A percentile compares a stretch with the other conserved stretches of the same genome.
phyloP scores from a whole-genome alignment of 2,797 vertebrate species.

The Morus bassanus region DNA sequence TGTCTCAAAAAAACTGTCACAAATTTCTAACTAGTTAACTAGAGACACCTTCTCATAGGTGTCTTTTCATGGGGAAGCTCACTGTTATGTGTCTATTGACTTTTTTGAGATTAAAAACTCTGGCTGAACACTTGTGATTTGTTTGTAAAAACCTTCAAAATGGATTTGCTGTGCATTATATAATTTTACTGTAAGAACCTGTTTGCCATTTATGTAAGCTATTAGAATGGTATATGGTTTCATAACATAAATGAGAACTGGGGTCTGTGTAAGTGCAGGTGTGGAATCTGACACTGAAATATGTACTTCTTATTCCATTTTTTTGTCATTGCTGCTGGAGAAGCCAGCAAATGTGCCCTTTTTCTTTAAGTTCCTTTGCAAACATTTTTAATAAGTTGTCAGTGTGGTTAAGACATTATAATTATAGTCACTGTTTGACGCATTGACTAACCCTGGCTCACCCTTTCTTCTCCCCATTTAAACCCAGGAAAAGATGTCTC shows the following conservation, averaged over 20 bases:
- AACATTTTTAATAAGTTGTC: constrained; percentile 46
- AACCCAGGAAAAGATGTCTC: constrained; percentile 13
- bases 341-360: background rate
- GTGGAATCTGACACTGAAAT: background rate
- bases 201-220: background rate
- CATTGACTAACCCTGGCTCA: background rate
- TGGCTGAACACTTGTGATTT: background rate
- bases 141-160: background rate
- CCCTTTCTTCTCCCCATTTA: background rate
- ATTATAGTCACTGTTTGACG: constrained; percentile 26
- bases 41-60: background rate
- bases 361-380: constrained; percentile 23
- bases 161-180: background rate
- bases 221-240: background rate
- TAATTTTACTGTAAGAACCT: background rate
- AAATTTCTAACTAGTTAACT: background rate
- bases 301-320: background rate
- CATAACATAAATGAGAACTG: background rate
- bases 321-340: background rate
- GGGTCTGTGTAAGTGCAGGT: background rate
- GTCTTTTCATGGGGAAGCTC: background rate
- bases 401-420: constrained; percentile 6
- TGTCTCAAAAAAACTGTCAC: background rate
- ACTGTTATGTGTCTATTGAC: background rate
- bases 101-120: background rate